Percentiles rank a stretch among this genome's conserved stretches.
Conservation (phyloP, 2,797 vertebrate genomes). For the Lutjanus campechanus region DNA sequence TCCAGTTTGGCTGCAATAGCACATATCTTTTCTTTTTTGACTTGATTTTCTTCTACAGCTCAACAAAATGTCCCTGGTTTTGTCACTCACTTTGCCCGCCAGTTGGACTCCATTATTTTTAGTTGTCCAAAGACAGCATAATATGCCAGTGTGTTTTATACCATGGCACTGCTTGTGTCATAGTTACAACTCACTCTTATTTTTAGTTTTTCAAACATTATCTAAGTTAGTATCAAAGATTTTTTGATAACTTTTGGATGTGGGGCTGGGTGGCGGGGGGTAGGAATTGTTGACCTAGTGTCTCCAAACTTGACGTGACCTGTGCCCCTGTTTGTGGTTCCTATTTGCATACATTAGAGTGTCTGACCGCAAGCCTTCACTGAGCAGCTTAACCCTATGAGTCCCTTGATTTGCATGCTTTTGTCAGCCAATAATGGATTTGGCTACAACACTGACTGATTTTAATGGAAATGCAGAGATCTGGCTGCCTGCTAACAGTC, state of each 20-base stretch:
- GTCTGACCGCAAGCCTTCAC: constrained; percentile 77
- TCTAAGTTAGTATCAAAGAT: not conserved
- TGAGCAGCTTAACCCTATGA: constrained; percentile 83
- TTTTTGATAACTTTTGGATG: constrained; percentile 18
- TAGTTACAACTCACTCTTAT: constrained; percentile 21
- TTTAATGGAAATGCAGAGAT: constrained; percentile 87
- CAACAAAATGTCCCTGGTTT: constrained; percentile 67
- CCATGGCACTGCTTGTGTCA: constrained; percentile 4
- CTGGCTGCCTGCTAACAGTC: constrained; percentile 93
- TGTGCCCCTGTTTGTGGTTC: constrained; percentile 76
- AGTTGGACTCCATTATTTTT: constrained; percentile 51
- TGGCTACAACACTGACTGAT: constrained; percentile 85
- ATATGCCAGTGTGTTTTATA: constrained; percentile 39
- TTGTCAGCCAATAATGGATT: constrained; percentile 84
- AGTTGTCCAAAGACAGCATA: constrained; percentile 43
- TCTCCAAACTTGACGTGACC: constrained; percentile 75
- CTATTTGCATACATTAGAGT: constrained; percentile 86
- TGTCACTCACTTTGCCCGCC: constrained; percentile 54
- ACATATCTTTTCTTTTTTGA: constrained; percentile 72
- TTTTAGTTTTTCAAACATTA: constrained; percentile 23
- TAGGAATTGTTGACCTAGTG: constrained; percentile 67
- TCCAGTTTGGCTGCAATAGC: constrained; percentile 77
- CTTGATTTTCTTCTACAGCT: constrained; percentile 72
- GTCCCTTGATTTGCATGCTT: constrained; percentile 87
- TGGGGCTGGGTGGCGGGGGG: not conserved